phyloP scores from a whole-genome alignment of 2,888 invertebrate genomes.

The Hedychridium roseum region DNA sequence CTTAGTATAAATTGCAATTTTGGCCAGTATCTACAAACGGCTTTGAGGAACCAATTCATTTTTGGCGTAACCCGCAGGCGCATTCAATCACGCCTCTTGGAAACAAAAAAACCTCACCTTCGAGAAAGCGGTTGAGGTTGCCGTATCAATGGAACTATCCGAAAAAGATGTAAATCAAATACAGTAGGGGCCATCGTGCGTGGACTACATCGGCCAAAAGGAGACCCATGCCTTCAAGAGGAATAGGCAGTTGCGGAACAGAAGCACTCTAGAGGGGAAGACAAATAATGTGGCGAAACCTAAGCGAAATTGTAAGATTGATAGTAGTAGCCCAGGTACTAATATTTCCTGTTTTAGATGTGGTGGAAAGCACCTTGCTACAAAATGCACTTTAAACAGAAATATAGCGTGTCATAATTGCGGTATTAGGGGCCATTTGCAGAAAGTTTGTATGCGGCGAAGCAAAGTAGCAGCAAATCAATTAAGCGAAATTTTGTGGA shows the following conservation, averaged over 20 bases:
- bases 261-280: no score
- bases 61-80: slow-evolving; percentile 14
- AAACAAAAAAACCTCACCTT: no score
- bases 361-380: no score
- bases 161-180: slow-evolving; percentile 15
- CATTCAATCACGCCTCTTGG: neutral
- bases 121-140: no score
- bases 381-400: neutral
- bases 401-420: neutral
- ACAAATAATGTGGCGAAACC: no score
- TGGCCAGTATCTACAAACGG: slow-evolving; percentile 14
- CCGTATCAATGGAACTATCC: slow-evolving; percentile 12
- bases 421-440: neutral
- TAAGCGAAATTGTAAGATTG: no score
- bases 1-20: slow-evolving; percentile 17
- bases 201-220: neutral
- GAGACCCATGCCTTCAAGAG: neutral
- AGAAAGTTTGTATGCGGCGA: neutral
- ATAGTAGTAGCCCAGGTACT: no score
- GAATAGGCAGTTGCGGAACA: no score
- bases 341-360: no score
- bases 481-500: neutral
- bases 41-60: slow-evolving; percentile 21
- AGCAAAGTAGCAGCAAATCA: neutral
- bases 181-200: neutral